phyloP scores from a whole-genome alignment of 2,888 invertebrate genomes.

The Chironomus tentans region DNA sequence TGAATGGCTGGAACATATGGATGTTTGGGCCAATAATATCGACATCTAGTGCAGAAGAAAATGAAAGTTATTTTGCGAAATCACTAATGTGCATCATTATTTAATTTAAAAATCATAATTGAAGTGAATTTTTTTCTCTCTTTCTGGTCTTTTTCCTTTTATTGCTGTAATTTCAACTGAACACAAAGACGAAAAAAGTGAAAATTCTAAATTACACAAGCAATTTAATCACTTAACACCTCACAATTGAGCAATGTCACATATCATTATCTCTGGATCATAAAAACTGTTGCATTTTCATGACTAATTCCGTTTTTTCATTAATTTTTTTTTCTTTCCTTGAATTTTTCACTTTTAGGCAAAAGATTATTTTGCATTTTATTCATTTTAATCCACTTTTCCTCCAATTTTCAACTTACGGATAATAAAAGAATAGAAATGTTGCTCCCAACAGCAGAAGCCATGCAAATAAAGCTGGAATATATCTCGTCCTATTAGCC shows the following conservation, averaged over 20 bases:
- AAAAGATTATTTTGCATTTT: background rate
- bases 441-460: conserved; percentile 87
- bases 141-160: conserved; percentile 32
- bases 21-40: conserved; percentile 70
- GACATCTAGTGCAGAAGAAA: conserved; percentile 53
- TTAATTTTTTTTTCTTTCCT: background rate
- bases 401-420: conserved; percentile 60
- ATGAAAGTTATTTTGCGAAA: conserved; percentile 7
- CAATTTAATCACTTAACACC: background rate
- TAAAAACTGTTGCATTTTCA: background rate
- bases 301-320: background rate
- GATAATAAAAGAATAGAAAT: conserved; percentile 91
- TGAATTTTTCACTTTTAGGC: background rate
- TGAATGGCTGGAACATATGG: conserved; percentile 90
- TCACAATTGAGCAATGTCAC: background rate
- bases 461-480: conserved; percentile 99
- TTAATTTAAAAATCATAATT: background rate
- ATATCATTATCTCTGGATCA: background rate
- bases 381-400: background rate
- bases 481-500: conserved; percentile 71
- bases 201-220: background rate
- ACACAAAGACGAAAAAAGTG: conserved; percentile 38
- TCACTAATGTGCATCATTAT: background rate
- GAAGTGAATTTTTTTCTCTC: too few species aligned
- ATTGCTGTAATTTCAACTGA: conserved; percentile 35